phyloP scores from a whole-genome alignment of 2,797 vertebrate species.

The Scleropages formosus region DNA sequence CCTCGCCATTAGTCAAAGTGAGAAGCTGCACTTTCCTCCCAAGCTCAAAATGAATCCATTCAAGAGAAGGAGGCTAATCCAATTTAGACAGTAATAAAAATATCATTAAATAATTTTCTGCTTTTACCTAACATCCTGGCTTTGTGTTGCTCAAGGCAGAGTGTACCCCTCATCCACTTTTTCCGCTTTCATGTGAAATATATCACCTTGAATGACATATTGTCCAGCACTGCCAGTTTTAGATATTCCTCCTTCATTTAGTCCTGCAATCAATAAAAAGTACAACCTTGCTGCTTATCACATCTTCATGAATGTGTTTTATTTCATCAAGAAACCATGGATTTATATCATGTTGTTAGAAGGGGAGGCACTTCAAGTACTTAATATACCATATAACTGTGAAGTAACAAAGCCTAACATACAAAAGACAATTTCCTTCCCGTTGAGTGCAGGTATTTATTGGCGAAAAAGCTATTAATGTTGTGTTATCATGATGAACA shows the following conservation, averaged over 20 bases:
- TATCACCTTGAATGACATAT: background rate
- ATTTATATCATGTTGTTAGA: no score
- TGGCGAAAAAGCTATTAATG: no score
- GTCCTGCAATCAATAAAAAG: background rate
- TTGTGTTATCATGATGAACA: no score
- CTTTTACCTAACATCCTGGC: background rate
- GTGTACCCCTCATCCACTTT: background rate
- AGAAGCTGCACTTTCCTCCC: background rate
- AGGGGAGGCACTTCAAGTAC: no score
- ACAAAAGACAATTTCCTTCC: no score
- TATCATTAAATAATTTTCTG: slow-evolving; percentile 18
- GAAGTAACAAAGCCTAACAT: no score
- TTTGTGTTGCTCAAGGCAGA: slow-evolving; percentile 7
- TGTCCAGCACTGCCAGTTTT: background rate
- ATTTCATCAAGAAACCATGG: background rate
- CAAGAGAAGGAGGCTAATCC: background rate
- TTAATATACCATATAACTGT: no score
- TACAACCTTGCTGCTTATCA: no score
- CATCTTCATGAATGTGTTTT: background rate
- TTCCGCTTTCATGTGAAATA: background rate
- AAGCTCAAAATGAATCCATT: slow-evolving; percentile 7
- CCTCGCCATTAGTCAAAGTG: background rate
- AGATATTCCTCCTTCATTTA: background rate
- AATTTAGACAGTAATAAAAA: background rate
- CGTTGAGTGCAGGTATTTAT: no score